These are phyloP conservation scores for Xyliphius kryptos DNA, from an alignment of 2,113 vertebrate species.

Conservation along the genomic window DNA sequence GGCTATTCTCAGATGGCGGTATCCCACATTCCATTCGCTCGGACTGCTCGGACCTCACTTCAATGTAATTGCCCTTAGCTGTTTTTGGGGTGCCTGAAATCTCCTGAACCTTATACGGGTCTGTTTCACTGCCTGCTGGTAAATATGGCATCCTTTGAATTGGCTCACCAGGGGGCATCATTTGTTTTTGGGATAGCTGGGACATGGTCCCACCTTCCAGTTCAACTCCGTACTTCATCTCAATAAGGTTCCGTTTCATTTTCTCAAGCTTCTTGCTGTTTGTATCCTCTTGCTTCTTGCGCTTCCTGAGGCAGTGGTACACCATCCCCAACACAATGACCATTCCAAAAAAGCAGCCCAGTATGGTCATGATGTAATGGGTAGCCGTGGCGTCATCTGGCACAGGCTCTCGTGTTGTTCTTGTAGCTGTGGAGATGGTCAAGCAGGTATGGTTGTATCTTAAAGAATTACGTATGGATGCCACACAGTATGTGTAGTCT, in stretches of 20 bases:
- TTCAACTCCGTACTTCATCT: constrained; percentile 87
- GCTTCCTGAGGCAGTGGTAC: constrained; percentile 85
- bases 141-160: constrained; percentile 84
- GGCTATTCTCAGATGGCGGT: constrained; percentile 70
- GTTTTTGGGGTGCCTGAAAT: constrained; percentile 80
- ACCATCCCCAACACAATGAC: constrained; percentile 82
- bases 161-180: constrained; percentile 67
- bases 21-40: constrained; percentile 70
- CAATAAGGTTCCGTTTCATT: constrained; percentile 89
- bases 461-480: constrained; percentile 82
- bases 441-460: constrained; percentile 94
- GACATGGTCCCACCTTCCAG: constrained; percentile 77
- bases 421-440: constrained; percentile 77
- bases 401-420: constrained; percentile 49
- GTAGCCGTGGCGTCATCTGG: constrained; percentile 82
- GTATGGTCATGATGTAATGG: constrained; percentile 91
- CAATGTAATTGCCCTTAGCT: constrained; percentile 89
- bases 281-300: constrained; percentile 72
- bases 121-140: constrained; percentile 70
- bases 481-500: constrained; percentile 96
- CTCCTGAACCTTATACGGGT: constrained; percentile 86
- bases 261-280: constrained; percentile 74
- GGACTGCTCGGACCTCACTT: constrained; percentile 77
- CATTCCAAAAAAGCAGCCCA: constrained; percentile 94
- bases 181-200: constrained; percentile 75